Base-by-base conservation (phyloP, 2,888 invertebrate species). In the Drosophila quinaria region DNA sequence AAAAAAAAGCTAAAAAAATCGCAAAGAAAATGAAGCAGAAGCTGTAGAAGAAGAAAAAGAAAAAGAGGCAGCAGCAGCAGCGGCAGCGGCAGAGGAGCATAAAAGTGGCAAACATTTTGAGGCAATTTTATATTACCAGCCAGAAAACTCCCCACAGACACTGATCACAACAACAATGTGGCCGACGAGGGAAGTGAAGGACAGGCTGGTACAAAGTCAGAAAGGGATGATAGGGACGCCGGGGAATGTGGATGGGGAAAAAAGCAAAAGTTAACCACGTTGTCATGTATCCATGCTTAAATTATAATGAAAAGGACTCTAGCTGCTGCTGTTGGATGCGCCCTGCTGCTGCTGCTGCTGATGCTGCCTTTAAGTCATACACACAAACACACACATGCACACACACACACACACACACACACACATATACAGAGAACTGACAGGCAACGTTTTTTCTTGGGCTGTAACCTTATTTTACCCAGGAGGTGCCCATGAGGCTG, bases 271-370 rank as follows among this genome's bases (percentile, higher is more conserved):
- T 89, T 87, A 89, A 89, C 90, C 88, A 83, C 85, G 88, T 83
- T 89, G 89, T 89, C 89, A 89, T 89, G 83, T 87, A 87, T 80
- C 81, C 79, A 78, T 87, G 88, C 89, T 89, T 90, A 89, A 90
- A 89, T 90, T 90, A 89, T 89, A 89, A 89, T 89, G 89, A 90
- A 90, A 89, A 87, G 85, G 83, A 83, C 83, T 79, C 79, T 80
- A 74, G 79, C 68, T 74, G 79, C 69, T 74, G 80, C 68, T 71
- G 50, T 44, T 78, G 72, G 35, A 67, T 66, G 80, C 68, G 64
- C 62, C 74, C 82, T 64, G 29, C 25, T 25, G 25, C 25, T 25
- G 22, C 22, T 19, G 66, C 68, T 74, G 67, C 58, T 70, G 52
- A 41, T 55, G 60, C 62, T 64, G 71, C 56, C 75, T 74, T 77